Evolutionary conservation across 2,888 invertebrate species (phyloP).

Genomic region (Dryomyza anilis): DNA sequence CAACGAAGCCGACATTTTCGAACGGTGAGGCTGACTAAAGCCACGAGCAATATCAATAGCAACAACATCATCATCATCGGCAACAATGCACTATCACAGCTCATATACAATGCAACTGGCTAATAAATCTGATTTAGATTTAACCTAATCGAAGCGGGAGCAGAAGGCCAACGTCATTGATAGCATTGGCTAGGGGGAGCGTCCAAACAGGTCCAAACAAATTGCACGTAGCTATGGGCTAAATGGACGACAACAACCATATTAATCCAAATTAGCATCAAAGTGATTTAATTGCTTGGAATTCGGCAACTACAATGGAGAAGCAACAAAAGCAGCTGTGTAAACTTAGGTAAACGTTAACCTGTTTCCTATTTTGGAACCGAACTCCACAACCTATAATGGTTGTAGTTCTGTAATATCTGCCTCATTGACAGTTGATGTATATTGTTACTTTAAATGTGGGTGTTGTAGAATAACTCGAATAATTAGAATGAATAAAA

Average conservation of each 20-base stretch:
- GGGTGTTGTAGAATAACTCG: no score
- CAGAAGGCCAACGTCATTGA: slow-evolving; percentile 13
- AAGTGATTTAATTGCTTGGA: slow-evolving; percentile 63
- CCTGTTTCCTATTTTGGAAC: no score
- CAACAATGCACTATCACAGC: slow-evolving; percentile 34
- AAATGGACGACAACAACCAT: slow-evolving; percentile 57
- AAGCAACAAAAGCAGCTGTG: no score
- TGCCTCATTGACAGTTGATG: slow-evolving; percentile 3
- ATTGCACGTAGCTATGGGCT: slow-evolving; percentile 48
- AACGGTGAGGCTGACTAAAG: slow-evolving; percentile 15
- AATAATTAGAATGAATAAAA: no score
- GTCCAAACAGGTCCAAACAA: slow-evolving; percentile 47
- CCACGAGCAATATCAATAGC: background rate
- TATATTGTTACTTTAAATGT: no score
- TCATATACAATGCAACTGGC: slow-evolving; percentile 45
- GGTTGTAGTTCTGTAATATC: background rate
- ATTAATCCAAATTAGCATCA: slow-evolving; percentile 63
- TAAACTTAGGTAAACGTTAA: no score
- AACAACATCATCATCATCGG: slow-evolving; percentile 14
- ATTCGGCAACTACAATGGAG: slow-evolving; percentile 49
- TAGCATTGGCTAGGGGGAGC: background rate
- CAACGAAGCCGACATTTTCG: no score
- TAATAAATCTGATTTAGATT: slow-evolving; percentile 45
- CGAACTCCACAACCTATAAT: no score
- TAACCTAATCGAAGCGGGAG: slow-evolving; percentile 39